Conservation (phyloP, 1,140 invertebrate species). For the Leptoteleia sp. region DNA sequence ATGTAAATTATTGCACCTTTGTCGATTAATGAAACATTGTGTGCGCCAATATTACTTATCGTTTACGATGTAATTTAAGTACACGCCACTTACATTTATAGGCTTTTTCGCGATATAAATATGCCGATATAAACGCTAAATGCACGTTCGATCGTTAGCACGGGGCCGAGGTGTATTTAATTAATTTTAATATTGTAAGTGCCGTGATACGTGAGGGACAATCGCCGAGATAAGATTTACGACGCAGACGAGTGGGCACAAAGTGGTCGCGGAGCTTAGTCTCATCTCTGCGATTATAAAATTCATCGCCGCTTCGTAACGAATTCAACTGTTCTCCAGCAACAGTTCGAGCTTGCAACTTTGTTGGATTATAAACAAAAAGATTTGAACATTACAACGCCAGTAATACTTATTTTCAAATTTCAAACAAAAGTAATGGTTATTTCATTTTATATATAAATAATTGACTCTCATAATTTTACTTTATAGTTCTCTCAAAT, state of each 20-base stretch:
- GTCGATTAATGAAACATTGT: conserved; percentile 61
- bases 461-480: too few relatives aligned
- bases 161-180: conserved; percentile 25
- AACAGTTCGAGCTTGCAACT: too few relatives aligned
- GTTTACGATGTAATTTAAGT: conserved; percentile 61
- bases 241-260: conserved; percentile 7
- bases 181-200: conserved; percentile 42
- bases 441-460: too few relatives aligned
- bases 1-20: conserved; percentile 64
- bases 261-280: neutral
- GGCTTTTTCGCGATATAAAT: conserved; percentile 49
- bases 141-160: conserved; percentile 22
- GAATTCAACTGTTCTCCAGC: too few relatives aligned
- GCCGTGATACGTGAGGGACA: conserved; percentile 17
- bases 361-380: too few relatives aligned
- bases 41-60: conserved; percentile 62
- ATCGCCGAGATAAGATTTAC: conserved; percentile 25
- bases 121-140: conserved; percentile 35
- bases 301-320: too few relatives aligned
- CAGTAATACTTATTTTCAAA: too few relatives aligned
- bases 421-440: too few relatives aligned
- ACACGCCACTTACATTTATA: conserved; percentile 60
- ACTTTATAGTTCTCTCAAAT: too few relatives aligned
- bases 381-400: too few relatives aligned
- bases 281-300: too few relatives aligned